Evolutionary conservation across 1,140 invertebrate genomes (phyloP).

Genomic region (Eumaeus atala): DNA sequence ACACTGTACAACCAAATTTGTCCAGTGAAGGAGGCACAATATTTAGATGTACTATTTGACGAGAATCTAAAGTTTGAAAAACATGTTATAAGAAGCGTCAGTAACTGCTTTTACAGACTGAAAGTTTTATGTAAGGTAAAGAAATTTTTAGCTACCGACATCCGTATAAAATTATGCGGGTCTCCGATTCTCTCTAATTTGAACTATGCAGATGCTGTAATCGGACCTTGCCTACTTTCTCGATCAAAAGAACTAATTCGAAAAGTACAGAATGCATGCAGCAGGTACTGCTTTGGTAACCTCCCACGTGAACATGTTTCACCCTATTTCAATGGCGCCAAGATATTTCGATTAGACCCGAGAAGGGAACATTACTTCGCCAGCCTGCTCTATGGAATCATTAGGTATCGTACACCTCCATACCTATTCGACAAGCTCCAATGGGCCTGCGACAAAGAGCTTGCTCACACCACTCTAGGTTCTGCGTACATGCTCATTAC

Average conservation of each 20-base stretch:
- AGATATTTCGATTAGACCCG: constrained; percentile 4
- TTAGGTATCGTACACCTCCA: constrained; percentile 4
- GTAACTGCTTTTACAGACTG: constrained; percentile 8
- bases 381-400: constrained; percentile 2
- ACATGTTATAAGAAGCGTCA: neutral
- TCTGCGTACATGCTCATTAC: neutral
- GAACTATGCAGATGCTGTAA: constrained; percentile 1
- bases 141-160: neutral
- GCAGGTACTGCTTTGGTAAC: too few species aligned
- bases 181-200: constrained; percentile 5
- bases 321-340: constrained; percentile 4
- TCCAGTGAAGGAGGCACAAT: neutral
- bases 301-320: constrained; percentile 5
- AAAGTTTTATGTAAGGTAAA: constrained; percentile 1
- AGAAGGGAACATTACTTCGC: constrained; percentile 9
- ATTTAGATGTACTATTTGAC: neutral
- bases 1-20: neutral
- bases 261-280: too few species aligned
- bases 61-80: constrained; percentile 1
- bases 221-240: neutral
- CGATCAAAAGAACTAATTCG: too few species aligned
- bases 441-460: constrained; percentile 4
- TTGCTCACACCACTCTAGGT: constrained; percentile 3
- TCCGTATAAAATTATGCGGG: constrained; percentile 11
- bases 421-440: constrained; percentile 8